Conservation (phyloP, 2,113 vertebrate genomes). For the Tor tambroides region DNA sequence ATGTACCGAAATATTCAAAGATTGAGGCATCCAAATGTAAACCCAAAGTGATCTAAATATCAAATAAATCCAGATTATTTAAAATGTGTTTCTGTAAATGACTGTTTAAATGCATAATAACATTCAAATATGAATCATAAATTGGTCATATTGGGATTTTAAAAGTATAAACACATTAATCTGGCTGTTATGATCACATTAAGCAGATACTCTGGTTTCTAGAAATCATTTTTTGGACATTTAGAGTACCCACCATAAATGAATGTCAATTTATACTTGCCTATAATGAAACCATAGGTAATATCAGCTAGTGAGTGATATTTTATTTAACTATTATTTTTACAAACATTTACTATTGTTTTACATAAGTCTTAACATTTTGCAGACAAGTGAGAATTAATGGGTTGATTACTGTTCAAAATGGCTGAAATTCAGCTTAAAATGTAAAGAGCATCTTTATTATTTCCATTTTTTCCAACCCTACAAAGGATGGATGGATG, state of each 20-base stretch:
- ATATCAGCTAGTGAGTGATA: background rate
- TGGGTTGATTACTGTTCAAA: background rate
- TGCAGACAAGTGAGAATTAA: background rate
- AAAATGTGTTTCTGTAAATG: background rate
- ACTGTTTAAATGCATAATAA: background rate
- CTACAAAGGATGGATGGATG: too few relatives aligned
- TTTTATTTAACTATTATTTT: background rate
- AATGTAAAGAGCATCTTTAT: background rate
- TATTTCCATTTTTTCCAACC: background rate
- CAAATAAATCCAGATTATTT: background rate
- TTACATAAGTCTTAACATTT: background rate
- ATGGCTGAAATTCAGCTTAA: background rate
- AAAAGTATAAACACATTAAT: background rate
- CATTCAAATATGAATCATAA: background rate
- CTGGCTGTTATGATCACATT: background rate
- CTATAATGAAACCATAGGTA: background rate
- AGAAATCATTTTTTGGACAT: background rate
- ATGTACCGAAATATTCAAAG: too few relatives aligned
- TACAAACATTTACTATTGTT: background rate
- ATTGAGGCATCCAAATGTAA: too few relatives aligned
- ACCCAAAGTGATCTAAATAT: background rate
- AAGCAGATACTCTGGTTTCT: background rate
- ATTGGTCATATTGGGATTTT: background rate
- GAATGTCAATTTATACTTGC: background rate
- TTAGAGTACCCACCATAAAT: background rate